Evolutionary conservation across 2,888 invertebrate species (phyloP), one percentile per base, ranked within the genome.

Genomic region (Ypsolopha scabrella): DNA sequence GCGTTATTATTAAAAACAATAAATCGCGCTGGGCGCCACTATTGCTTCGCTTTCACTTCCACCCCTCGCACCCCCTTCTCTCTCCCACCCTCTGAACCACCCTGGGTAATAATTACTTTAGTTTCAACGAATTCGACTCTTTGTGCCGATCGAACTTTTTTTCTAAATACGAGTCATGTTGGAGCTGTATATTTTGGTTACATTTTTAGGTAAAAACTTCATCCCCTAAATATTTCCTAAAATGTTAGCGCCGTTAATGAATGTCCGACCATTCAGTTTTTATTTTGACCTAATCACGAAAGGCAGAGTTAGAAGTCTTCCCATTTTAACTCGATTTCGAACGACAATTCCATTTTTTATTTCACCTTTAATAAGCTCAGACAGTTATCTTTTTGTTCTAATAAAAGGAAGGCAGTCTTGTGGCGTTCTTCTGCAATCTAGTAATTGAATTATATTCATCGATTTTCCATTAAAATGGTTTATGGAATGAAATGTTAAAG

Each of bases 1-100:
- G 77, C 82, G 82, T 82, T 85, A 86, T 87, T 87, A 87, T 86
- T 87, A 85, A 86, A 86, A 86, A 85, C 86, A 85, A 87, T 86
- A 87, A 87, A 86, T 87, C 82, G 83, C 80, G 72, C 80, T 77
- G 80, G 75, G 79, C 79, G 74, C 79, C 75, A 80, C 81, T 81
- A 82, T 80, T 78, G 80, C 80, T 75, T 71, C 70, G 76, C 75
- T 81, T 80, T 80, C 78, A 79, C 77, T 79, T 76, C 74, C 63
- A 62, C 64, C 63, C 63, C 24, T 24, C 24, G 4, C 24, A 24
- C 24, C 65, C 62, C 60, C 60, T 53, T 57, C 58, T 51, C 54
- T 59, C 57, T 76, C 74, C 63, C 61, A 64, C 63, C 63, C 24
- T 24, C 4, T 24, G 24, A 24, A 24, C 65, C 62, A 60, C 60